These are phyloP conservation scores for Percina caprodes DNA, from an alignment of 2,113 vertebrate species.

Conservation along the genomic window DNA sequence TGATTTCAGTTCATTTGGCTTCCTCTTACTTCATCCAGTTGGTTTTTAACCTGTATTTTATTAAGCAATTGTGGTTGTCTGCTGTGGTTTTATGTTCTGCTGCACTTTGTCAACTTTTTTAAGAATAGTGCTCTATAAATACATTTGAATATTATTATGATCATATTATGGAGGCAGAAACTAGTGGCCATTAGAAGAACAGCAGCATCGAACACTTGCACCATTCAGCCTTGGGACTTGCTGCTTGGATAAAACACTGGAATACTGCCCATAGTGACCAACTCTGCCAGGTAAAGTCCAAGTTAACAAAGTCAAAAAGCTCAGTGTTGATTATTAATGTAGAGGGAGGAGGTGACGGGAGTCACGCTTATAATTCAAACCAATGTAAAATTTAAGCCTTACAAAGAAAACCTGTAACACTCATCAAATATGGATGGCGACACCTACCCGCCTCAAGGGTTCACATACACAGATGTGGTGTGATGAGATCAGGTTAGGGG, in stretches of 20 bases:
- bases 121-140: too few relatives aligned
- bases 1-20: too few relatives aligned
- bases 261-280: too few relatives aligned
- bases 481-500: constrained; percentile 75
- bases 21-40: too few relatives aligned
- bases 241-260: background rate
- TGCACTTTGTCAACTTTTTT: too few relatives aligned
- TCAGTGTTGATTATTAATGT: constrained; percentile 38
- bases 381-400: constrained; percentile 32
- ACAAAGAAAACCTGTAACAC: constrained; percentile 51
- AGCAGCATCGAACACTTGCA: background rate
- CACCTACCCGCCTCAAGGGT: constrained; percentile 31
- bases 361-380: background rate
- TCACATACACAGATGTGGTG: constrained; percentile 74
- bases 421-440: constrained; percentile 64
- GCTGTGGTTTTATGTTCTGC: too few relatives aligned
- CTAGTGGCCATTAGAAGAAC: background rate
- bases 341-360: background rate
- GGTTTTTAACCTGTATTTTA: too few relatives aligned
- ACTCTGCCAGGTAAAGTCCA: background rate
- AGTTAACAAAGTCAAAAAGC: constrained; percentile 53
- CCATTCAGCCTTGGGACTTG: background rate
- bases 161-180: too few relatives aligned
- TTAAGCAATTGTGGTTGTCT: too few relatives aligned
- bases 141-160: too few relatives aligned